Conservation (phyloP, 2,113 vertebrate genomes). For the Pelobates fuscus region DNA sequence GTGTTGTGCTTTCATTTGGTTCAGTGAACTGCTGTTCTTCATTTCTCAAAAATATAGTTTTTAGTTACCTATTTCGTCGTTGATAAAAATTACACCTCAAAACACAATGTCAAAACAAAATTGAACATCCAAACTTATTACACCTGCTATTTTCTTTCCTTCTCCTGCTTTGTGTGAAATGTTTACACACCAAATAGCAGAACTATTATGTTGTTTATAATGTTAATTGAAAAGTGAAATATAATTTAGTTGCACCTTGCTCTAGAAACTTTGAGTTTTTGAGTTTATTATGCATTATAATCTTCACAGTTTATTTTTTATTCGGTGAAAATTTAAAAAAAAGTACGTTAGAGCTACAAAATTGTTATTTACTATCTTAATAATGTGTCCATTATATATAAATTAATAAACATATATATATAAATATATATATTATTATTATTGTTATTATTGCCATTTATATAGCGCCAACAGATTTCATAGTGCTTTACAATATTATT, state of each 20-base stretch:
- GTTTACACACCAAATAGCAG: background rate
- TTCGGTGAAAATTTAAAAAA: too few species aligned
- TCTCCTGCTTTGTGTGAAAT: background rate
- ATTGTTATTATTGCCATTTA: too few species aligned
- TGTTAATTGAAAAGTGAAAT: background rate
- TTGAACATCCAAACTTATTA: conserved; percentile 2
- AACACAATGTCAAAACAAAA: conserved; percentile 9
- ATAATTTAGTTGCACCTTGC: background rate
- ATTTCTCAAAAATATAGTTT: conserved; percentile 28
- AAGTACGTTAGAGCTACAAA: too few species aligned
- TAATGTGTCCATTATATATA: too few species aligned
- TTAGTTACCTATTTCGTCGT: conserved; percentile 22
- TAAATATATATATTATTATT: too few species aligned
- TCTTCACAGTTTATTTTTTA: background rate
- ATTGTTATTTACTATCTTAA: too few species aligned
- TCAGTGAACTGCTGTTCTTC: conserved; percentile 28
- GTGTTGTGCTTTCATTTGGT: conserved; percentile 29
- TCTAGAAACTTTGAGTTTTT: conserved; percentile 2
- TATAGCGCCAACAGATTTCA: too few species aligned
- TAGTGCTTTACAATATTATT: too few species aligned
- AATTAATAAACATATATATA: too few species aligned
- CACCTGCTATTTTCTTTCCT: background rate
- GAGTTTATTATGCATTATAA: background rate
- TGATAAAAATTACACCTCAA: conserved; percentile 28
- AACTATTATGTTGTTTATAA: conserved; percentile 8